phyloP scores from a whole-genome alignment of 2,113 vertebrate species.

The Tonatia bakeri region DNA sequence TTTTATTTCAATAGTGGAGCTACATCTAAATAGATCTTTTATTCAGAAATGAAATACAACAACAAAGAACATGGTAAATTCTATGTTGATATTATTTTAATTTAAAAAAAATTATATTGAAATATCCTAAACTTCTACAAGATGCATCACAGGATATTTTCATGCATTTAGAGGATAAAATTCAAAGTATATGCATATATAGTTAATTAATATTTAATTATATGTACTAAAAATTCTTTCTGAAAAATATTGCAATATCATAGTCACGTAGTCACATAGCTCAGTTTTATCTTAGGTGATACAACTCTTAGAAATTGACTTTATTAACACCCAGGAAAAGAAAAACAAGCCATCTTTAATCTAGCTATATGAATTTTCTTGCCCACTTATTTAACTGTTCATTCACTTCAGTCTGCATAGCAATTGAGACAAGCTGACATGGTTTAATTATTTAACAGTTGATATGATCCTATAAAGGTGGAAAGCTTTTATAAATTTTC shows the following conservation, averaged over 20 bases:
- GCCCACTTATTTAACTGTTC: neutral
- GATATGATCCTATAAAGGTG: neutral
- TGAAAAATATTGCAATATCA: slow-evolving; percentile 43
- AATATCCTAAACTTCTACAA: neutral
- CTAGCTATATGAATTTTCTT: slow-evolving; percentile 15
- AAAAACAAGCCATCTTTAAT: neutral
- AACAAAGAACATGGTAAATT: neutral
- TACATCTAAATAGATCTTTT: slow-evolving; percentile 50
- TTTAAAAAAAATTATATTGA: slow-evolving; percentile 3
- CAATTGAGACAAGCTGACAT: neutral
- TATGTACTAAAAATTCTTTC: slow-evolving; percentile 18
- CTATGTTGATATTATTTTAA: slow-evolving; percentile 1
- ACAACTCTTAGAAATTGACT: slow-evolving; percentile 34
- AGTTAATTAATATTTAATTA: slow-evolving; percentile 55
- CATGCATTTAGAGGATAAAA: slow-evolving; percentile 43
- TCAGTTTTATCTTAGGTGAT: slow-evolving; percentile 38
- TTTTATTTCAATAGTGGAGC: slow-evolving; percentile 38
- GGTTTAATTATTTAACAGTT: slow-evolving; percentile 15
- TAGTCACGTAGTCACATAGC: neutral
- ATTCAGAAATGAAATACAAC: slow-evolving; percentile 5
- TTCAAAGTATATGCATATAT: slow-evolving; percentile 30
- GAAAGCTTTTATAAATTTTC: slow-evolving; percentile 34
- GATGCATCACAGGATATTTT: slow-evolving; percentile 28
- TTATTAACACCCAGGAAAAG: neutral
- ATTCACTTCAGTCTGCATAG: neutral